Evolutionary conservation across 2,888 invertebrate genomes (phyloP).

Genomic region (Phania funesta): DNA sequence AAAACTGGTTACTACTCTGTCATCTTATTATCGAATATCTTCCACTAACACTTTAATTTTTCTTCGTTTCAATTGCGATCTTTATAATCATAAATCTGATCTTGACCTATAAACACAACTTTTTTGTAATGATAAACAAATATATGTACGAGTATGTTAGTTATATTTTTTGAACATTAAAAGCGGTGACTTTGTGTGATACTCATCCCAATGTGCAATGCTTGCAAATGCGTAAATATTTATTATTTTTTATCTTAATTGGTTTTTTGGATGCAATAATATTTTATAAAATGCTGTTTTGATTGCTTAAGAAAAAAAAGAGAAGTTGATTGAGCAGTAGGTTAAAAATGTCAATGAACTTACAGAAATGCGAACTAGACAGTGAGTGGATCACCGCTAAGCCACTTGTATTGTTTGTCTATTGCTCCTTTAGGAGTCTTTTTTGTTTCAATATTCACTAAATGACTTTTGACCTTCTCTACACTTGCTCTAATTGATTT

Average conservation of each 20-base stretch:
- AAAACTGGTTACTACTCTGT: too few species aligned
- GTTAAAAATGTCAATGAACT: slow-evolving; percentile 43
- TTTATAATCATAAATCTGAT: neutral
- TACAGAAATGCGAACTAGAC: slow-evolving; percentile 41
- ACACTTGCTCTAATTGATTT: neutral
- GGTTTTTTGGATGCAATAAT: slow-evolving; percentile 37
- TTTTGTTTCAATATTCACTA: slow-evolving; percentile 13
- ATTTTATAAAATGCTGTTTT: slow-evolving; percentile 40
- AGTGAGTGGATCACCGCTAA: slow-evolving; percentile 35
- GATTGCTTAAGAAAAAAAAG: slow-evolving; percentile 32
- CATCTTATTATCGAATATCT: too few species aligned
- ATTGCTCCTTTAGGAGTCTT: neutral
- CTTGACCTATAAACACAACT: neutral
- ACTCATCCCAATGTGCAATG: slow-evolving; percentile 57
- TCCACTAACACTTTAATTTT: too few species aligned
- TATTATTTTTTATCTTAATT: slow-evolving; percentile 1
- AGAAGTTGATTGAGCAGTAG: slow-evolving; percentile 38
- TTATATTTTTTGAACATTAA: slow-evolving; percentile 15
- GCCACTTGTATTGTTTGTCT: slow-evolving; percentile 29
- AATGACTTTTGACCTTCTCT: slow-evolving; percentile 35
- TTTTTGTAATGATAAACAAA: neutral
- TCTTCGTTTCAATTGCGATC: neutral
- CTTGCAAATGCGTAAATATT: slow-evolving; percentile 27
- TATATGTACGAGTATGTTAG: neutral
- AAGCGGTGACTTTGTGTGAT: slow-evolving; percentile 53